Evolutionary conservation across 2,113 vertebrate genomes (phyloP), one percentile per base, ranked within the genome.

Genomic region (Lichenostomus cassidix): DNA sequence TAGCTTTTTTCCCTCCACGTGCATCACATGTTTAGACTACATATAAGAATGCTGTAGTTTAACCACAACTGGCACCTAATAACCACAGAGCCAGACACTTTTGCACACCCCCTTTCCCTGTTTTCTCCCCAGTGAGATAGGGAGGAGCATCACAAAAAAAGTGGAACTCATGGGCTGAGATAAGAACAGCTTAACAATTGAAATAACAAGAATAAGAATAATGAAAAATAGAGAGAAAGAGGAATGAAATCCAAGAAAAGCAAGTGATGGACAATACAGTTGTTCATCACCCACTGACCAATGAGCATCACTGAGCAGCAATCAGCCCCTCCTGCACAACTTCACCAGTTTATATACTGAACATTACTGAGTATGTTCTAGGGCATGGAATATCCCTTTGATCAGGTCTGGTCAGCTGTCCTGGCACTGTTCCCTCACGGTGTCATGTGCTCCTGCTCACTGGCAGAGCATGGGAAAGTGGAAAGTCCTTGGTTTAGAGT

Each of bases 1-100:
- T 6, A 1, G 9, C 39, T 81, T 65, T 44, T 47, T 6, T 2
- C 4, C 4, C 5, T 33, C 5, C 10, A 27, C 3, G 6, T 29
- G 7, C 7, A 37, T 31, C 23, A 33, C 6, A 44, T 64, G 9
- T 52, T 80, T 52, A 35, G 33, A 23, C 9, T 41, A 41, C 28
- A 55, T 35, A 17, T 6, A 64, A 42, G 8, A 42, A 31, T 50
- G 14, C 5, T 42, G 15, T 44, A 22, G 9, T 44, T 58, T 44
- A 39, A 44, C 10, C 31, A 15, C 42, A 65, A 35, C 50, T 65
- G 27, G 6, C 14, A 58, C 15, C 31, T 42, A 49, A 56, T 50
- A 37, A 27, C 22, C 42, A 35, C 28, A 47, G 7, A 73, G 7
- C 24, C 8, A 35, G 5, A 10, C 25, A 50, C 27, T 37, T 44